A percentile compares a stretch with the other conserved stretches of the same genome.
Evolutionary conservation across 2,888 invertebrate species (phyloP).

Genomic region (Amblyjoppa fuscipennis): DNA sequence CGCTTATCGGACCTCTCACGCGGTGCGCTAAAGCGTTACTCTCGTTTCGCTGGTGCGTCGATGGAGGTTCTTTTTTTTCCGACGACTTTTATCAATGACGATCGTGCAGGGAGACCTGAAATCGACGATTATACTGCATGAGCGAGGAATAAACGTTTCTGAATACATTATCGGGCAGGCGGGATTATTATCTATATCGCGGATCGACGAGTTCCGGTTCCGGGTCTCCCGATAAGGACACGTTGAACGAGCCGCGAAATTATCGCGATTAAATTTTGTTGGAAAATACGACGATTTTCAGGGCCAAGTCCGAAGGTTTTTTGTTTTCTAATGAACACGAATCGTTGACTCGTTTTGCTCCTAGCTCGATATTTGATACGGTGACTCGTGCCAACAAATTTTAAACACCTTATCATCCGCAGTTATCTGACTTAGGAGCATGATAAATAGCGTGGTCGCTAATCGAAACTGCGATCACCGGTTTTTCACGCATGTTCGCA

Average conservation of each 20-base stretch:
- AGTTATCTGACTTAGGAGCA: neutral
- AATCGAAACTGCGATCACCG: neutral
- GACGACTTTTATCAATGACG: constrained; percentile 24
- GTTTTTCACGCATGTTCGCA: neutral
- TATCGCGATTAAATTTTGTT: no score
- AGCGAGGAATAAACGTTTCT: constrained; percentile 1
- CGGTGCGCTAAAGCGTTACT: constrained; percentile 32
- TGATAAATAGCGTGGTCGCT: neutral
- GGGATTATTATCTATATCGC: constrained; percentile 6
- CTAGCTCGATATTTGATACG: no score
- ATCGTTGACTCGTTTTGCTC: neutral
- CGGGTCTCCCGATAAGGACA: neutral
- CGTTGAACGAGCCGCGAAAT: neutral
- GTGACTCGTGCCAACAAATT: neutral
- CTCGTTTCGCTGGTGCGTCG: constrained; percentile 24
- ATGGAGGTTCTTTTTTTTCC: neutral
- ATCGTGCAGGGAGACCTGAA: constrained; percentile 1
- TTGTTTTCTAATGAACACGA: neutral
- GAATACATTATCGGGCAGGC: constrained; percentile 12
- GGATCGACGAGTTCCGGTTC: constrained; percentile 17
- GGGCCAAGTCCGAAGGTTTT: neutral
- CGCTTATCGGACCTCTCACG: constrained; percentile 49
- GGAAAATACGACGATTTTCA: neutral
- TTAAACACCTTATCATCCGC: neutral
- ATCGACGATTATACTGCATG: neutral